phyloP scores from a whole-genome alignment of 2,113 vertebrate species.

The Centropristis striata region DNA sequence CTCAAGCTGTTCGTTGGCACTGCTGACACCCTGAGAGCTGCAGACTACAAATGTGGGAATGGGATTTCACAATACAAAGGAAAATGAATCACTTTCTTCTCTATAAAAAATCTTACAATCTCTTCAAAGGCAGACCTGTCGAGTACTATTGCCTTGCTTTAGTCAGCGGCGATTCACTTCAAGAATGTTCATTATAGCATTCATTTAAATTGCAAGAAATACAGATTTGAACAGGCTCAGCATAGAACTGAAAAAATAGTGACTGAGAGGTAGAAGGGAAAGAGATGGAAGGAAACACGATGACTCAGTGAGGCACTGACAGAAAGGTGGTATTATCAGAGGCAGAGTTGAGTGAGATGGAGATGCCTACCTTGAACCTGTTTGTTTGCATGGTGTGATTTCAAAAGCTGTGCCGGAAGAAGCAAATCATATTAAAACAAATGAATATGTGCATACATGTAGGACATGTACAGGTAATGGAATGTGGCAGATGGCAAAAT shows the following conservation, averaged over 20 bases:
- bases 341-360: slow-evolving; percentile 63
- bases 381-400: slow-evolving; percentile 99
- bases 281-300: neutral
- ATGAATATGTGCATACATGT: slow-evolving; percentile 74
- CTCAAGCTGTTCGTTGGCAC: slow-evolving; percentile 67
- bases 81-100: slow-evolving; percentile 25
- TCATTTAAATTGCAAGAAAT: slow-evolving; percentile 1
- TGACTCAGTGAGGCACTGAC: neutral
- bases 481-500: slow-evolving; percentile 45
- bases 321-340: slow-evolving; percentile 34
- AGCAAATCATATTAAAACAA: slow-evolving; percentile 89
- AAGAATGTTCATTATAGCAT: slow-evolving; percentile 12
- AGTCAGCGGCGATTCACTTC: slow-evolving; percentile 17
- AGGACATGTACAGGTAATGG: slow-evolving; percentile 59
- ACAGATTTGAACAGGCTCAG: slow-evolving; percentile 4
- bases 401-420: slow-evolving; percentile 99
- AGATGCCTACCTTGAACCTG: slow-evolving; percentile 95
- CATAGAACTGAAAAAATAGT: neutral
- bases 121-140: slow-evolving; percentile 22
- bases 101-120: slow-evolving; percentile 4
- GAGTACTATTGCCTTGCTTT: slow-evolving; percentile 23
- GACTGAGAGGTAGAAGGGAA: neutral
- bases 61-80: slow-evolving; percentile 41
- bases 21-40: slow-evolving; percentile 49
- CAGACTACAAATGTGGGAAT: slow-evolving; percentile 42